These are phyloP conservation scores for Lasaia peninsularis DNA, from an alignment of 1,140 invertebrate genomes.

Conservation along the genomic window DNA sequence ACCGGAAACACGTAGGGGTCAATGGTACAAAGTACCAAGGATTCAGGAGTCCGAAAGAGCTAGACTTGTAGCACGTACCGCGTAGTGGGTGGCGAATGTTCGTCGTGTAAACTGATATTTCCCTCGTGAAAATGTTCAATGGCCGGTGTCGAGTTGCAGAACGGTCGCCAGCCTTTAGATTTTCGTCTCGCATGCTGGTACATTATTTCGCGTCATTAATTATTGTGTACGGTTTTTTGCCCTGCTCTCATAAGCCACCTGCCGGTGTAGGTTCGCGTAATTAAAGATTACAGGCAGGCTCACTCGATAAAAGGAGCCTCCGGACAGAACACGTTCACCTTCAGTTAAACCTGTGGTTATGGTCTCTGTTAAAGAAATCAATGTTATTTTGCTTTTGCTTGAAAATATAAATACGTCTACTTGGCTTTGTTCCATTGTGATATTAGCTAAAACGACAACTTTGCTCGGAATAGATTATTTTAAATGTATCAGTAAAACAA, in stretches of 20 bases:
- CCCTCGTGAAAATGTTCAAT: constrained; percentile 73
- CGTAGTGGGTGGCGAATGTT: constrained; percentile 66
- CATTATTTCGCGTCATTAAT: constrained; percentile 75
- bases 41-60: constrained; percentile 29
- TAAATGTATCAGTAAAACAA: too few species aligned
- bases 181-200: constrained; percentile 71
- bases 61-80: constrained; percentile 31
- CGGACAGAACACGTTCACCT: constrained; percentile 22
- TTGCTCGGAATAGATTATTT: too few species aligned
- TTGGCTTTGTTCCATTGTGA: too few species aligned
- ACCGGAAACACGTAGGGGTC: neutral
- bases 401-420: neutral
- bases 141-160: constrained; percentile 61
- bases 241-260: constrained; percentile 61
- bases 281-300: constrained; percentile 34
- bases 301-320: constrained; percentile 13
- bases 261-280: constrained; percentile 49
- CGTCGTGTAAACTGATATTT: constrained; percentile 69
- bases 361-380: constrained; percentile 25
- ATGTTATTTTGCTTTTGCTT: constrained; percentile 16
- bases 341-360: constrained; percentile 33
- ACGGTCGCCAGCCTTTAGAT: constrained; percentile 62
- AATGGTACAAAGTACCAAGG: constrained; percentile 28
- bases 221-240: constrained; percentile 57
- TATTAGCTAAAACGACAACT: too few species aligned